These are phyloP conservation scores for Heliconius eleuchia DNA, from an alignment of 1,140 invertebrate genomes.

Conservation along the genomic window DNA sequence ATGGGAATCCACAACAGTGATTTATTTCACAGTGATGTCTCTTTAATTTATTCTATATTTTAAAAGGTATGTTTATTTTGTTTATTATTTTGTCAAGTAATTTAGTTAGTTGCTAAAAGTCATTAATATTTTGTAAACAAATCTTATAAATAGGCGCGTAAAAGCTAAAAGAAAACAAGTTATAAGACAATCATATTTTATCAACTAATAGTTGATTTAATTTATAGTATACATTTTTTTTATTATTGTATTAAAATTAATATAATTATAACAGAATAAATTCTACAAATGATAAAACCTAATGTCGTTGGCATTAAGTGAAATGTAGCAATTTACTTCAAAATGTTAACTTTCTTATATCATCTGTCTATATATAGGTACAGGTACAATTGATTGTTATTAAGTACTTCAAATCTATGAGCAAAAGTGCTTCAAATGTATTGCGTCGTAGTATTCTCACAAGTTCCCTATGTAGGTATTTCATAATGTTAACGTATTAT, in stretches of 20 bases:
- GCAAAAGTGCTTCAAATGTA: background rate
- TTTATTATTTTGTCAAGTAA: background rate
- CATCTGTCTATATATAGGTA: background rate
- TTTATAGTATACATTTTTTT: no score
- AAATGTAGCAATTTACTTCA: background rate
- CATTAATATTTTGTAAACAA: background rate
- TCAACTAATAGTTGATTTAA: no score
- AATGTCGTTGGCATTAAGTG: background rate
- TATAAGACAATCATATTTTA: no score
- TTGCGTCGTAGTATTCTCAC: background rate
- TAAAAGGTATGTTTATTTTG: background rate
- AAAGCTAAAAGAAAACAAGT: background rate
- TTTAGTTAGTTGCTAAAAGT: background rate
- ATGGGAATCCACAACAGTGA: background rate
- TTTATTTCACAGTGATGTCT: conserved; percentile 10
- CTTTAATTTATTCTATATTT: background rate
- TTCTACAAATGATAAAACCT: no score
- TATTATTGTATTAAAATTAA: no score
- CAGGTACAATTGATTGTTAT: background rate
- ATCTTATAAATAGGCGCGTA: background rate
- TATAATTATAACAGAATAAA: no score
- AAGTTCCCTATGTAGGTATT: background rate
- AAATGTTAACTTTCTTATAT: background rate
- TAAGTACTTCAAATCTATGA: background rate
- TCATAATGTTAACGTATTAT: background rate